These are phyloP conservation scores for Danionella dracula DNA, from an alignment of 2,797 vertebrate species.

Conservation along the genomic window DNA sequence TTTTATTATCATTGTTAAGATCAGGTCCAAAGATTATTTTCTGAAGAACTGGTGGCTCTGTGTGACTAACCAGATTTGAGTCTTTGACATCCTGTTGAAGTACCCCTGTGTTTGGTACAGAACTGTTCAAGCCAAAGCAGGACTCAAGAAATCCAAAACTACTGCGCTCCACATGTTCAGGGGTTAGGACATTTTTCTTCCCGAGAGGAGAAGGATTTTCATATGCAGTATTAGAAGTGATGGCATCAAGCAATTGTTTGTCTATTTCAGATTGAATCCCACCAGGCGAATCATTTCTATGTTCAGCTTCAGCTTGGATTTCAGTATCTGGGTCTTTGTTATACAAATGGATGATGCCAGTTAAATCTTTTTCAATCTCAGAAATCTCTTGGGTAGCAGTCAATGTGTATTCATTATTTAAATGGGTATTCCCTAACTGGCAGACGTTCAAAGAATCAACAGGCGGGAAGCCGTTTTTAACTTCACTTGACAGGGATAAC, in stretches of 20 bases:
- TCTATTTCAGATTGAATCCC: not conserved
- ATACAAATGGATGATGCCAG: conserved; percentile 1
- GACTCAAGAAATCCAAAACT: conserved; percentile 45
- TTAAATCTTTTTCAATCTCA: not conserved
- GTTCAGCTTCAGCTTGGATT: not conserved
- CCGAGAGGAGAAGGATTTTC: conserved; percentile 1
- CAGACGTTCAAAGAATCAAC: not conserved
- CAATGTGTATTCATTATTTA: conserved; percentile 4
- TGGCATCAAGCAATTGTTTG: conserved; percentile 3
- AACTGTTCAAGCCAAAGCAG: conserved; percentile 35
- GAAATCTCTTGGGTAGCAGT: not conserved
- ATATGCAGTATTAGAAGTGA: conserved; percentile 26
- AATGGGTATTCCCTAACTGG: conserved; percentile 4
- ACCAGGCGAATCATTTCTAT: not conserved
- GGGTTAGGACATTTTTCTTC: no score
- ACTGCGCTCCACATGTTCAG: conserved; percentile 38
- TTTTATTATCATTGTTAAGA: conserved; percentile 27
- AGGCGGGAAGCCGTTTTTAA: not conserved
- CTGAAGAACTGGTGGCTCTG: conserved; percentile 15
- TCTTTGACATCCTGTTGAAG: conserved; percentile 21
- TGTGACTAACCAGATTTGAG: not conserved
- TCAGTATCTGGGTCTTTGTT: conserved; percentile 6
- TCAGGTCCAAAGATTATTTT: conserved; percentile 38
- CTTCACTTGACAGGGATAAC: not conserved
- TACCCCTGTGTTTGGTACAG: not conserved